phyloP scores from a whole-genome alignment of 35 echinoderm and acorn worm species.

The Apostichopus californicus region DNA sequence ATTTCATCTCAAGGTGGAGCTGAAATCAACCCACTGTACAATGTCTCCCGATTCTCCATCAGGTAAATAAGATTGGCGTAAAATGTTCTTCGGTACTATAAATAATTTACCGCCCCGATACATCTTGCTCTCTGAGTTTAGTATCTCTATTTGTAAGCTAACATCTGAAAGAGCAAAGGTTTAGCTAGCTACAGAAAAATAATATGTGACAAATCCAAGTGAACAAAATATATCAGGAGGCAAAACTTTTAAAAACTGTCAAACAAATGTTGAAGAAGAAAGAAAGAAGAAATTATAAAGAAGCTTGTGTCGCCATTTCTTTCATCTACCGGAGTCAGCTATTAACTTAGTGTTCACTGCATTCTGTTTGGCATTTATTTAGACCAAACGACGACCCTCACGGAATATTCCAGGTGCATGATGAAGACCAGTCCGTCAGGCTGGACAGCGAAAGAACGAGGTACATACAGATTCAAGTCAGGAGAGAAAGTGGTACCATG shows the following conservation, averaged over 20 bases:
- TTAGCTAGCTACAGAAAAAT: too few species aligned
- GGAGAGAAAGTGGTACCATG: constrained; percentile 65
- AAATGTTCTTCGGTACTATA: neutral
- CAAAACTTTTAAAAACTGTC: neutral
- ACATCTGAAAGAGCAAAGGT: too few species aligned
- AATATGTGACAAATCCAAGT: too few species aligned
- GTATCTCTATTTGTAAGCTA: too few species aligned
- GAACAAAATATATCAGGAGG: too few species aligned
- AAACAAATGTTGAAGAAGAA: too few species aligned
- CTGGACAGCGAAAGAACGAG: constrained; percentile 42
- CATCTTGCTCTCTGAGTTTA: too few species aligned
- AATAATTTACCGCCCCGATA: too few species aligned
- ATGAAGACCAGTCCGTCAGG: constrained; percentile 69
- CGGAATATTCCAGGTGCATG: constrained; percentile 84
- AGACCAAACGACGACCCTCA: constrained; percentile 98
- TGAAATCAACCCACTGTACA: constrained; percentile 77
- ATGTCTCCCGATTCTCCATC: constrained; percentile 78
- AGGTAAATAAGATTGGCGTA: constrained; percentile 35
- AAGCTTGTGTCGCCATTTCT: too few species aligned
- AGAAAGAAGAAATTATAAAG: too few species aligned
- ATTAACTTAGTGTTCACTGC: too few species aligned
- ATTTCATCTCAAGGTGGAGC: constrained; percentile 81
- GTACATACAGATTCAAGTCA: constrained; percentile 59
- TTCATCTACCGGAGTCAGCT: too few species aligned
- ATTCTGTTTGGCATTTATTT: constrained; percentile 1